phyloP scores from a whole-genome alignment of 2,113 vertebrate genomes.

The Saccopteryx leptura region DNA sequence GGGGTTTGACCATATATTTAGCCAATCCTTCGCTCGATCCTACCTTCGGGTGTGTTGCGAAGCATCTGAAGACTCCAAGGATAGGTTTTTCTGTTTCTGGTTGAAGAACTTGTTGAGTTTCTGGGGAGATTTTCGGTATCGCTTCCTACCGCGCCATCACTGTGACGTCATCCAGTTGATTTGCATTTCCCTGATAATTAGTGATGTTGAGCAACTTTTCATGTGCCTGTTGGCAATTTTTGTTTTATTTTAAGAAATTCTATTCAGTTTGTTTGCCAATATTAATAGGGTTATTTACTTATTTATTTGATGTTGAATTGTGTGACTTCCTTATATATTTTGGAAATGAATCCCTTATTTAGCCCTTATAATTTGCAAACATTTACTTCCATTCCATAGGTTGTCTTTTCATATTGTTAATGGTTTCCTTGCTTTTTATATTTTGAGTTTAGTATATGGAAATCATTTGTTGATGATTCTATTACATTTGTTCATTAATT shows the following conservation, averaged over 20 bases:
- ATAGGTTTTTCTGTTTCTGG: too few species aligned
- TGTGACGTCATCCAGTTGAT: too few species aligned
- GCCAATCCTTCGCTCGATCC: too few species aligned
- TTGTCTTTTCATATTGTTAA: background rate
- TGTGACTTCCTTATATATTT: background rate
- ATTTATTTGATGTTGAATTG: background rate
- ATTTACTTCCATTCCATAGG: background rate
- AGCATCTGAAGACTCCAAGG: too few species aligned
- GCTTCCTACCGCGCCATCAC: too few species aligned
- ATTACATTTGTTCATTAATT: background rate
- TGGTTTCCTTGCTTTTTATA: background rate
- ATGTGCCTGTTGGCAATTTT: background rate
- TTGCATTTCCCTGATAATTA: background rate
- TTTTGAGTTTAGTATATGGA: background rate
- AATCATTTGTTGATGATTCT: background rate
- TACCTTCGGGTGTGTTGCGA: too few species aligned
- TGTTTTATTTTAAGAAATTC: background rate
- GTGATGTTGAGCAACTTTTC: background rate
- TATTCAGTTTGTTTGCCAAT: background rate
- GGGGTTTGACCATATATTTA: too few species aligned
- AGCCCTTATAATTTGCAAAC: background rate
- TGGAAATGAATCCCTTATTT: background rate
- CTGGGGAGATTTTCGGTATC: too few species aligned
- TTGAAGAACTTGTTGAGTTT: too few species aligned
- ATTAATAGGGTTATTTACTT: background rate